Evolutionary conservation across 2,113 vertebrate species (phyloP), one percentile per base, ranked within the genome.

Genomic region (Strix uralensis): DNA sequence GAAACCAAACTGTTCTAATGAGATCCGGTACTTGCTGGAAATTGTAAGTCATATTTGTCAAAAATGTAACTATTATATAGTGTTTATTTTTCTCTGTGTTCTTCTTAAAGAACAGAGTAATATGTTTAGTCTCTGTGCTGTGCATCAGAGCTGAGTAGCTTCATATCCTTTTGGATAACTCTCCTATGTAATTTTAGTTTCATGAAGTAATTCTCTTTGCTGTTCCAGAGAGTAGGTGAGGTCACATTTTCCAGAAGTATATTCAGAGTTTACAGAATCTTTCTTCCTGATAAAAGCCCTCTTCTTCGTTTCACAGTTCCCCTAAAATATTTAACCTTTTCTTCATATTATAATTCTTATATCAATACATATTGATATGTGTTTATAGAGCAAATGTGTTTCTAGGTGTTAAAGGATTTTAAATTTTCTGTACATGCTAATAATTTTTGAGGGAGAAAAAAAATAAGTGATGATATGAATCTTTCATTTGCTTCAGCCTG

Each of bases 161-260:
- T 88, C 72, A 54, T 81, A 74, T 58, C 14, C 67, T 86, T 91
- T 92, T 94, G 81, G 78, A 66, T 92, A 73, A 75, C 46, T 69
- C 67, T 88, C 15, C 67, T 65, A 38, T 83, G 46, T 61, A 90
- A 94, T 97, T 96, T 92, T 86, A 96, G 54, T 94, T 94, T 90
- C 26, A 73, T 93, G 54, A 93, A 90, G 46, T 94, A 92, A 83
- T 96, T 83, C 29, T 77, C n/a, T 82, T 94, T 78, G 51, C 54
- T 80, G 46, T 73, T 96, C 71, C 57, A 81, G 40, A 58, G 66
- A 30, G 51, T 70, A 86, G 46, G 49, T 94, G 86, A 92, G 51
- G 47, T 83, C 74, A 90, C 67, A 86, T 94, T 94, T 96, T 96
- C 81, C 84, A 88, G 72, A 93, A 88, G 58, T 49, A 52, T 87